phyloP scores from a whole-genome alignment of 2,888 invertebrate species.

The Endotricha flammealis region DNA sequence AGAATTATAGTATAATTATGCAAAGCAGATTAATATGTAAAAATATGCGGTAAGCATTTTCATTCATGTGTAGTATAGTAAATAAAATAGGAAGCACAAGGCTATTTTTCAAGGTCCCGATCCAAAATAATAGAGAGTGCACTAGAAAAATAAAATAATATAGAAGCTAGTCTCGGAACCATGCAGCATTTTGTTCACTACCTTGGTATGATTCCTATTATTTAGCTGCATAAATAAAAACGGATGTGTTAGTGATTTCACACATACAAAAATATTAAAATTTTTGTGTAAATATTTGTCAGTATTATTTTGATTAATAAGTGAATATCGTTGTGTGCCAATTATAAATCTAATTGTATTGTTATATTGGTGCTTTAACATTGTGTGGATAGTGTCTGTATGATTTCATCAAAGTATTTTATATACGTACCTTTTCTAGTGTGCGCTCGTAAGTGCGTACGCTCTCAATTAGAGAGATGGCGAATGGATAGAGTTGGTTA shows the following conservation, averaged over 20 bases:
- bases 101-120: conserved; percentile 2
- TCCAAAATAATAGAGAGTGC: conserved; percentile 13
- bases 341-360: conserved; percentile 21
- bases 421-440: conserved; percentile 90
- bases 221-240: conserved; percentile 79
- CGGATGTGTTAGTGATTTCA: conserved; percentile 64
- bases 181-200: conserved; percentile 58
- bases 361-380: conserved; percentile 41
- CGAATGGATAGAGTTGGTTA: conserved; percentile 98
- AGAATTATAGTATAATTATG: no score
- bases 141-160: conserved; percentile 14
- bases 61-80: background rate
- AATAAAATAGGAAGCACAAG: conserved; percentile 3
- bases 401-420: background rate
- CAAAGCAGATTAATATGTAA: background rate
- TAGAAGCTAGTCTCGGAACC: conserved; percentile 20
- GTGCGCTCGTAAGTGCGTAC: conserved; percentile 98
- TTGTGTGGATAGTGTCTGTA: conserved; percentile 28
- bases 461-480: conserved; percentile 98
- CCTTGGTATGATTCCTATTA: conserved; percentile 79
- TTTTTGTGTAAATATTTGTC: conserved; percentile 37
- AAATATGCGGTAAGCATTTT: background rate
- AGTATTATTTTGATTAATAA: conserved; percentile 7
- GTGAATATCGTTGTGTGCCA: conserved; percentile 20
- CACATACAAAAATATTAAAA: conserved; percentile 34